Percentiles rank a stretch among this genome's conserved stretches.
Conservation (phyloP, 2,797 vertebrate genomes). For the Hydrophis major region DNA sequence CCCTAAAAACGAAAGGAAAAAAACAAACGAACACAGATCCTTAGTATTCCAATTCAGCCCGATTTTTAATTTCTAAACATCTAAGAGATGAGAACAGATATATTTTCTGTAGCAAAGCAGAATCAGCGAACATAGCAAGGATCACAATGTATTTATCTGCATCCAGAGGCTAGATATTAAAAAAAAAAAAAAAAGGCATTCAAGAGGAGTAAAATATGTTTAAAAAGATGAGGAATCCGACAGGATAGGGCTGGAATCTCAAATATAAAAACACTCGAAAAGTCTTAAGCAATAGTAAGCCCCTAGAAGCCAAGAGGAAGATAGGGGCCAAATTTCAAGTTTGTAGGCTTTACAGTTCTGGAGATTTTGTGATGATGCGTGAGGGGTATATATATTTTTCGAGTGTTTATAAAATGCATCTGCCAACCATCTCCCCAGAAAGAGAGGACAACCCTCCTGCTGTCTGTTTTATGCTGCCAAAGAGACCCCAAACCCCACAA, state of each 20-base stretch:
- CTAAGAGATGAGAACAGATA: background rate
- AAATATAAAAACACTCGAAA: background rate
- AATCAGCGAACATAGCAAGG: background rate
- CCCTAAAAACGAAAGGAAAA: conserved; percentile 57
- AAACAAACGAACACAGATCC: accelerated
- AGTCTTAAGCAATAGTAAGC: no score
- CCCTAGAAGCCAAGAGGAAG: no score
- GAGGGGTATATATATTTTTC: no score
- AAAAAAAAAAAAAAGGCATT: no score
- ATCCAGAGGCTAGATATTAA: background rate
- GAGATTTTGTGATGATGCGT: no score
- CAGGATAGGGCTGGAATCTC: accelerated
- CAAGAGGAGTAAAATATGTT: background rate
- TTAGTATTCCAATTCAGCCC: background rate
- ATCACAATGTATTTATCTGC: background rate
- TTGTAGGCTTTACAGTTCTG: no score
- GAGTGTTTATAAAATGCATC: no score
- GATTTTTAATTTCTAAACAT: background rate
- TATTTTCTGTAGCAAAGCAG: background rate
- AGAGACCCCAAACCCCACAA: no score
- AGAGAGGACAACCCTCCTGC: no score
- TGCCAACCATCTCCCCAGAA: no score
- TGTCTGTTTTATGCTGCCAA: no score
- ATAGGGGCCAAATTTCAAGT: no score
- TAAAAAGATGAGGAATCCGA: background rate